Percentiles rank a stretch among this genome's conserved stretches.
These are phyloP conservation scores for Polypedilum pembai DNA, from an alignment of 1,140 invertebrate species.

Conservation along the genomic window DNA sequence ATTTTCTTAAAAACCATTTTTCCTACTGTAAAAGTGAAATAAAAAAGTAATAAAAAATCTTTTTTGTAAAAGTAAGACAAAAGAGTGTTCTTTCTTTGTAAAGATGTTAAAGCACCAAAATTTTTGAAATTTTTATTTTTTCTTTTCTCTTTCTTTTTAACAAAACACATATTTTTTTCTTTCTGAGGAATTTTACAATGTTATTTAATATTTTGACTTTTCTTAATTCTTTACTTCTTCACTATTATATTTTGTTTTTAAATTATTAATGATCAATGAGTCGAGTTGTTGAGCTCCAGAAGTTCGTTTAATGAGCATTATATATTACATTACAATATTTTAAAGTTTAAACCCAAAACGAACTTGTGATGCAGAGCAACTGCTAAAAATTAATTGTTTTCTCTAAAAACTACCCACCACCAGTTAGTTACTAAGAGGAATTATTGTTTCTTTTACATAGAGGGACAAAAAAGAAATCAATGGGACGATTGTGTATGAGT, in stretches of 20 bases:
- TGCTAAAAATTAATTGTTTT: not conserved
- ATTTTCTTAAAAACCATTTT: too few species aligned
- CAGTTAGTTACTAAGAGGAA: not conserved
- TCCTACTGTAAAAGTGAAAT: too few species aligned
- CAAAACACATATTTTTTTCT: not conserved
- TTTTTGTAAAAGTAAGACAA: too few species aligned
- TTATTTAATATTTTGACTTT: not conserved
- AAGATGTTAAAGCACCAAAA: slow-evolving; percentile 17
- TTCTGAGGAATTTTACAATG: not conserved
- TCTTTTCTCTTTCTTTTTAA: not conserved
- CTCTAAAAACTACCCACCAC: slow-evolving; percentile 6
- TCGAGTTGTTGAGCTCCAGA: slow-evolving; percentile 9
- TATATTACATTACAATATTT: not conserved
- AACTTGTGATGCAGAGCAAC: slow-evolving; percentile 23
- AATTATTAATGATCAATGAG: not conserved
- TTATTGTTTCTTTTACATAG: not conserved
- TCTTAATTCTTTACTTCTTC: not conserved
- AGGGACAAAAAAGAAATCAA: too few species aligned
- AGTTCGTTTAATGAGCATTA: not conserved
- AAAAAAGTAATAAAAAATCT: too few species aligned
- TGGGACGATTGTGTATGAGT: not conserved
- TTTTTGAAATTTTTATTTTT: slow-evolving; percentile 5
- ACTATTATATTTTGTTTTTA: not conserved
- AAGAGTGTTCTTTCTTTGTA: not conserved
- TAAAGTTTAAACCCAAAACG: not conserved